phyloP scores from a whole-genome alignment of 2,113 vertebrate species.

The Pavo muticus region DNA sequence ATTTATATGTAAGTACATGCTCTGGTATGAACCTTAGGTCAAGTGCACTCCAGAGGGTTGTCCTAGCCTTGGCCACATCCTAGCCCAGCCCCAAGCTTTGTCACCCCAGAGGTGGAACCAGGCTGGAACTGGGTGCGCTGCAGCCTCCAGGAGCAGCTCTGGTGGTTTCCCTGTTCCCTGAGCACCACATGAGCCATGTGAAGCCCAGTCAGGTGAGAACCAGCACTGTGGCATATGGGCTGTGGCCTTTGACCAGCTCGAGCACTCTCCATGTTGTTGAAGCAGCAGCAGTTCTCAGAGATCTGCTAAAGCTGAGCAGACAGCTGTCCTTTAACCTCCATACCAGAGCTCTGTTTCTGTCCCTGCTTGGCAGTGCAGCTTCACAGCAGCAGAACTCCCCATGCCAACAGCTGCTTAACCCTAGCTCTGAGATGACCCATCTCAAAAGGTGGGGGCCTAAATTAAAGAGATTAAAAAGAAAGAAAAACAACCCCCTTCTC shows the following conservation, averaged over 20 bases:
- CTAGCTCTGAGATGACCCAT: neutral
- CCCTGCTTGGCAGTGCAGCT: neutral
- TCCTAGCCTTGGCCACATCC: neutral
- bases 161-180: neutral
- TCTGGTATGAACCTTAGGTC: slow-evolving; percentile 60
- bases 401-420: neutral
- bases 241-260: neutral
- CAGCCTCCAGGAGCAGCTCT: neutral
- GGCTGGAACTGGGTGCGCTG: neutral
- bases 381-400: neutral
- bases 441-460: neutral
- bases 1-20: slow-evolving; percentile 48
- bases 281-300: neutral
- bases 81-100: neutral
- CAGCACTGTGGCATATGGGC: neutral
- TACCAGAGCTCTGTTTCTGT: neutral
- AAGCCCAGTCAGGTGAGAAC: neutral
- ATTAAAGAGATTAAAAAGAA: neutral
- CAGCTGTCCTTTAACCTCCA: neutral
- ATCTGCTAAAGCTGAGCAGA: neutral
- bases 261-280: neutral
- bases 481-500: neutral
- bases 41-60: neutral
- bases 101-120: too few relatives aligned
- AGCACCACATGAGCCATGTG: neutral